Base-by-base conservation (phyloP, 2,888 invertebrate species). In the Caradrina clavipalpis region DNA sequence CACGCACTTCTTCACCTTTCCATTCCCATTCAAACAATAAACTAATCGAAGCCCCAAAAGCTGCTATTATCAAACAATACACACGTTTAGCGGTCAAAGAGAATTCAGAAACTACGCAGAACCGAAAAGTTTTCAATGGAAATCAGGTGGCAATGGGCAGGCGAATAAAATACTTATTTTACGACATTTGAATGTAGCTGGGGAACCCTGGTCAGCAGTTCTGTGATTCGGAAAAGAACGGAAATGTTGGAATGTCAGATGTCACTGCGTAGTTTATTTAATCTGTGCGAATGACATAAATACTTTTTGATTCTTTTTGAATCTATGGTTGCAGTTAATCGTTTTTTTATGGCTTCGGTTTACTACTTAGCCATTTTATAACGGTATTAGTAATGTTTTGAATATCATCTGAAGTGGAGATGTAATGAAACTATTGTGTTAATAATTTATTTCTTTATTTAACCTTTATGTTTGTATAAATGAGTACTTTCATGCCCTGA, bases 141-240 rank as follows among this genome's bases (percentile, higher is more conserved):
- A 76, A 79, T 73, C 76, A 73, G 69, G 76, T 73, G 71, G 71
- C 51, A 73, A 76, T 55, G 51, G 58, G 22, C 47, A 57, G 54
- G 63, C 56, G 67, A 65, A 80, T 77, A 71, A 77, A 73, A 80
- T 84, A 84, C 70, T 80, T 75, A 84, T 72, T 82, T 75, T 66
- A 80, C 60, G 69, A 71, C 50, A 57, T 50, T 58, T 62, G 67
- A 67, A 69, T 69, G 63, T 61, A 72, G 45, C 66, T 55, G 51
- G 63, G 63, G 47, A 69, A 59, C 65, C 57, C 17, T 68, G 68
- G 83, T 78, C 83, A 80, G 69, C 71, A 31, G 42, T 74, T 65
- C 54, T 50, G 72, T 69, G 69, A 70, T 62, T 66, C 59, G 19
- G 35, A 64, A 51, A 56, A 68, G 50, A 61, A 65, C 35, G n/a